Evolutionary conservation across 2,113 vertebrate species (phyloP).

Genomic region (Corythaixoides concolor): DNA sequence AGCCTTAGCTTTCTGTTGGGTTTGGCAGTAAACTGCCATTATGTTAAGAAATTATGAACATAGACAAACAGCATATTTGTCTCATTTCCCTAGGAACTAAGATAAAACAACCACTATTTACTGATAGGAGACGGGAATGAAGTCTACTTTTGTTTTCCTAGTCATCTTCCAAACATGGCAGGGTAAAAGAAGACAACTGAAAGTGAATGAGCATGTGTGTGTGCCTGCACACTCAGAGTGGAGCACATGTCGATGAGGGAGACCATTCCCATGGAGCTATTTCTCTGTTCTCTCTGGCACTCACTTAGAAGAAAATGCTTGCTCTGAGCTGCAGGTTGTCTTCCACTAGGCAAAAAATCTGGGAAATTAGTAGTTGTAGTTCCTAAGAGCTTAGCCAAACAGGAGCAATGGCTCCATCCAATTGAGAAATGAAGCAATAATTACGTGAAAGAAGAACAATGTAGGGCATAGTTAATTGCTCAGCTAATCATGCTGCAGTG

Average conservation of each 20-base stretch:
- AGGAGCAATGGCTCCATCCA: neutral
- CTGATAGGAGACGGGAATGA: neutral
- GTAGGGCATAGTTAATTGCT: neutral
- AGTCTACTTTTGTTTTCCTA: neutral
- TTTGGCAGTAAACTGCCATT: neutral
- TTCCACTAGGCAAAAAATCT: neutral
- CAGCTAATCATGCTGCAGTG: neutral
- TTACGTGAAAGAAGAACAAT: neutral
- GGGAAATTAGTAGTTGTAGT: neutral
- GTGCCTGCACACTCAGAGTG: rapidly evolving
- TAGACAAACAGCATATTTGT: neutral
- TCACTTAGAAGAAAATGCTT: neutral
- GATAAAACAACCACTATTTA: neutral
- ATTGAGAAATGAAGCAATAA: neutral
- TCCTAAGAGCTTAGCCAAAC: neutral
- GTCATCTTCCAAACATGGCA: neutral
- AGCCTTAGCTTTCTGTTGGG: neutral
- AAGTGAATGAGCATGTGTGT: rapidly evolving
- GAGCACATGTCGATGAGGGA: rapidly evolving
- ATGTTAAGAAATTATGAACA: neutral
- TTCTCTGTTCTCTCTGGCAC: neutral
- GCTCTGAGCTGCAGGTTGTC: neutral
- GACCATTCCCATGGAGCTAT: neutral
- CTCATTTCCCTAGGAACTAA: neutral
- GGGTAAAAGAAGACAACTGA: neutral